Evolutionary conservation across 2,113 vertebrate species (phyloP).

Genomic region (Chrysemys picta): DNA sequence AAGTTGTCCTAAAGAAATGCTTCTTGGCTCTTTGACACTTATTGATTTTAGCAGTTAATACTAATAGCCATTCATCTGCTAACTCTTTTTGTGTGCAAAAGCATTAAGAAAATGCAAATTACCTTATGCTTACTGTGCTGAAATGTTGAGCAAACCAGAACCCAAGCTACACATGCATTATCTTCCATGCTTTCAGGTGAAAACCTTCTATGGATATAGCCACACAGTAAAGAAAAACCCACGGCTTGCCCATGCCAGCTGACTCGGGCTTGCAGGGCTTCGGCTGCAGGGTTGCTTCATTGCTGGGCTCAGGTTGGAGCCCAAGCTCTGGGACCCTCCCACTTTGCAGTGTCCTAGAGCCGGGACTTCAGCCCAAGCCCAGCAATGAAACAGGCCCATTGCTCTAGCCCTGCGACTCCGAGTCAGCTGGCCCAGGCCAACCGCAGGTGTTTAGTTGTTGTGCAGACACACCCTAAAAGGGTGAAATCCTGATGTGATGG

Average conservation of each 20-base stretch:
- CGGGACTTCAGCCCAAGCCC: neutral
- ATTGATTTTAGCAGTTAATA: neutral
- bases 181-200: accelerated
- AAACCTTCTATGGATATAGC: neutral
- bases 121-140: neutral
- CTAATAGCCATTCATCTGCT: neutral
- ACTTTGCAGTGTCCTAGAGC: neutral
- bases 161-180: accelerated
- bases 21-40: neutral
- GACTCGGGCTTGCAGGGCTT: neutral
- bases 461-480: neutral
- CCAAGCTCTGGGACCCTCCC: neutral
- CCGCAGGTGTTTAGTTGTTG: neutral
- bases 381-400: neutral
- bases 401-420: neutral
- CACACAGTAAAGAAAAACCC: neutral
- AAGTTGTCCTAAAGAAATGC: neutral
- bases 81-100: neutral
- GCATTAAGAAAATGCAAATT: neutral
- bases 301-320: too few relatives aligned
- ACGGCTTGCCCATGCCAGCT: neutral
- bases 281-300: neutral
- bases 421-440: neutral
- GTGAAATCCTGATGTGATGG: accelerated
- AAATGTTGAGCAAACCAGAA: neutral